These are phyloP conservation scores for Rhabdomys pumilio DNA, from an alignment of 2,797 vertebrate genomes.

Conservation along the genomic window DNA sequence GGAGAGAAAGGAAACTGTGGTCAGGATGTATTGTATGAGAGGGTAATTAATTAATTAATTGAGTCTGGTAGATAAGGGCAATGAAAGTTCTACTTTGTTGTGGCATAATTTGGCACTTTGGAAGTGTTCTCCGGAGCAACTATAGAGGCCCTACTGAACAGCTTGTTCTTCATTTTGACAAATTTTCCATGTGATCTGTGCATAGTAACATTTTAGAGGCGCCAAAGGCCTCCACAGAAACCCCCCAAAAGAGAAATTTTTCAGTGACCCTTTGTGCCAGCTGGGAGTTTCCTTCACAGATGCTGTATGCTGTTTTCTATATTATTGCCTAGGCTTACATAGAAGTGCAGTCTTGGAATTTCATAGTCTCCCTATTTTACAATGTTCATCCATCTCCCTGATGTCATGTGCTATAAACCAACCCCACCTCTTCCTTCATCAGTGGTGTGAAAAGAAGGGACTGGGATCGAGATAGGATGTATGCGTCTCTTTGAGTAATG, in stretches of 20 bases:
- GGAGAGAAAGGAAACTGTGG: not conserved
- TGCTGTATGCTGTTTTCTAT: not conserved
- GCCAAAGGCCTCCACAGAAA: not conserved
- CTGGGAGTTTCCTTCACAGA: slow-evolving; percentile 24
- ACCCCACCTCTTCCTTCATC: too few species aligned
- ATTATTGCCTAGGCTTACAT: slow-evolving; percentile 11
- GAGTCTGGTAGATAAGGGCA: not conserved
- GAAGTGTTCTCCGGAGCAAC: not conserved
- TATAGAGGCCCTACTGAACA: not conserved
- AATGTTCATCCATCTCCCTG: not conserved
- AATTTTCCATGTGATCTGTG: not conserved
- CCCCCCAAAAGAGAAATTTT: slow-evolving; percentile 2
- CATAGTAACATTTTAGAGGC: not conserved
- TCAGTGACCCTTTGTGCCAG: not conserved
- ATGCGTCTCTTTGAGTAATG: not conserved
- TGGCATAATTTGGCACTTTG: not conserved
- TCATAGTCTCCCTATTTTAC: not conserved
- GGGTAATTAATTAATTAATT: not conserved
- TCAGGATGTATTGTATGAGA: not conserved
- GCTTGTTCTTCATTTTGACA: not conserved
- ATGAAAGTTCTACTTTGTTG: not conserved
- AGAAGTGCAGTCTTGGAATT: not conserved
- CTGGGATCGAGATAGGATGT: not conserved
- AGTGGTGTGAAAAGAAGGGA: not conserved
- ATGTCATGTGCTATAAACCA: not conserved